Conservation (phyloP, 2,888 invertebrate genomes). For the Eupithecia inturbata region DNA sequence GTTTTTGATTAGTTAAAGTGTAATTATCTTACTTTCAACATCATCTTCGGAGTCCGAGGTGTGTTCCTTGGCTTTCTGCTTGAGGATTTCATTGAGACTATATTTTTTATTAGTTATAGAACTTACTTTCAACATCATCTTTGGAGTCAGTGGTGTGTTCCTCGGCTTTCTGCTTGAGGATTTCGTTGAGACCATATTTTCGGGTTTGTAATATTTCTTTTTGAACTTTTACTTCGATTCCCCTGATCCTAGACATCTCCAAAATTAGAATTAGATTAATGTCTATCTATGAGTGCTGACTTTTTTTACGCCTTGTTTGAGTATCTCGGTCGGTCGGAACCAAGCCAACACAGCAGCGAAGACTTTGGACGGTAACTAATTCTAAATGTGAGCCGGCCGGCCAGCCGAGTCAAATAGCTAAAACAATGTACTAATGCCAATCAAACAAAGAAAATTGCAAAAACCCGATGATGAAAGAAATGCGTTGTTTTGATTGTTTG, state of each 20-base stretch:
- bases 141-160: slow-evolving; percentile 59
- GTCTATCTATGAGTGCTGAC: not conserved
- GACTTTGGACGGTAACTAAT: not conserved
- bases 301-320: not conserved
- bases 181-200: slow-evolving; percentile 62
- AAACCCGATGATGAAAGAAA: not conserved
- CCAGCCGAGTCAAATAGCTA: too few species aligned
- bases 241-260: slow-evolving; percentile 69
- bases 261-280: not conserved
- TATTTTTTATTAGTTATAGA: too few species aligned
- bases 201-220: slow-evolving; percentile 63
- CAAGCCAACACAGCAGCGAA: not conserved
- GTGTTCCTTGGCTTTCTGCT: too few species aligned
- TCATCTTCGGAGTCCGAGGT: too few species aligned
- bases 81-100: too few species aligned
- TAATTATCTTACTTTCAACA: too few species aligned
- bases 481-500: not conserved
- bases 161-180: slow-evolving; percentile 61
- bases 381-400: too few species aligned
- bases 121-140: slow-evolving; percentile 71
- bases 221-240: slow-evolving; percentile 68
- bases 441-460: not conserved
- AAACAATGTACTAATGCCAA: too few species aligned
- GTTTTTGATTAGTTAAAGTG: too few species aligned
- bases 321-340: not conserved